phyloP scores from a whole-genome alignment of 2,113 vertebrate genomes.

The Danio rerio region DNA sequence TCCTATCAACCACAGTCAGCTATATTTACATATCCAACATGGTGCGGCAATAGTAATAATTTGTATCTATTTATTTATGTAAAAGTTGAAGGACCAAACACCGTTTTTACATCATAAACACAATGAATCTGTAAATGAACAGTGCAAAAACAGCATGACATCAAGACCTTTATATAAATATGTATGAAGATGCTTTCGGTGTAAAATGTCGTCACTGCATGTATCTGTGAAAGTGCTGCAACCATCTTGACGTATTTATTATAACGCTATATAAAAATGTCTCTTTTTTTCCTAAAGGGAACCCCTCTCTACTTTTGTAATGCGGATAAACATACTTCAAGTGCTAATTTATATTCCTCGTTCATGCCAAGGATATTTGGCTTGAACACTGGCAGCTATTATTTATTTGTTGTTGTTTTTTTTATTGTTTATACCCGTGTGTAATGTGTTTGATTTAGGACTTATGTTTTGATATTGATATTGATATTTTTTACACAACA shows the following conservation, averaged over 20 bases:
- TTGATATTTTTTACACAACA: constrained; percentile 27
- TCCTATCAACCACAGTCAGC: not conserved
- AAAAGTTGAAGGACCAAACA: constrained; percentile 26
- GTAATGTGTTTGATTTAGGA: constrained; percentile 36
- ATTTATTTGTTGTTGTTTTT: constrained; percentile 2
- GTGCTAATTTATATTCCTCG: constrained; percentile 23
- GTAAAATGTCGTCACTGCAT: constrained; percentile 45
- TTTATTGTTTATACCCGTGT: constrained; percentile 20
- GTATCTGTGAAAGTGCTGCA: constrained; percentile 17
- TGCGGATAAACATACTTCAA: not conserved
- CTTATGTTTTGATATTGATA: constrained; percentile 19
- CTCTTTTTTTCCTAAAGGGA: constrained; percentile 1
- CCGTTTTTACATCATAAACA: not conserved
- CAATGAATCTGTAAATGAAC: not conserved
- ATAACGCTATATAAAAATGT: not conserved
- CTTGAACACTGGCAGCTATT: constrained; percentile 54
- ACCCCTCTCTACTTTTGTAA: constrained; percentile 20
- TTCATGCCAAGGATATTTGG: constrained; percentile 2
- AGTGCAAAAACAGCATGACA: not conserved
- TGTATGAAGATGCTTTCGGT: constrained; percentile 20
- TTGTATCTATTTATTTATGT: not conserved
- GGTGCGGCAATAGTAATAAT: not conserved
- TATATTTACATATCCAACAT: not conserved
- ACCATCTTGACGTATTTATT: constrained; percentile 22
- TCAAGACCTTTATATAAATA: constrained; percentile 15